Conservation (phyloP, 2,113 vertebrate genomes). For the Python bivittatus region DNA sequence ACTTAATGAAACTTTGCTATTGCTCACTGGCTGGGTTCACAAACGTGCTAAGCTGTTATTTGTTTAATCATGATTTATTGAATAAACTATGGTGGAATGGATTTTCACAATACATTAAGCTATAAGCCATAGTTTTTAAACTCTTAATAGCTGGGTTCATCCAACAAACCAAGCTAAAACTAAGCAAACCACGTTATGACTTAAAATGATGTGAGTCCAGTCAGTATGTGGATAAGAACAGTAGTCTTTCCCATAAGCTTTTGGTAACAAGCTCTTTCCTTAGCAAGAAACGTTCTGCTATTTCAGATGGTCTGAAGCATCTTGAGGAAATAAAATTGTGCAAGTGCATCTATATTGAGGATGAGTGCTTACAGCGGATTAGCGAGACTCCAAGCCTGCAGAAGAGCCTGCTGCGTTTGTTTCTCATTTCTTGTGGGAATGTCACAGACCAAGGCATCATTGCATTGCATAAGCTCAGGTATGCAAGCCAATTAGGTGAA, state of each 20-base stretch:
- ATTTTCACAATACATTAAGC: not conserved
- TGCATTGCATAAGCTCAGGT: constrained; percentile 85
- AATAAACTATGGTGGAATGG: not conserved
- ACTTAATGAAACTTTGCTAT: not conserved
- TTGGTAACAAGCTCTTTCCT: not conserved
- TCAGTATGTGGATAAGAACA: not conserved
- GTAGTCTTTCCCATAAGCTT: rapidly evolving
- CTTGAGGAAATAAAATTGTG: constrained; percentile 86
- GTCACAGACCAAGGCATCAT: constrained; percentile 88
- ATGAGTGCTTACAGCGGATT: constrained; percentile 86
- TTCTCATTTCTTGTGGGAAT: constrained; percentile 91
- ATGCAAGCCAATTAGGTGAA: constrained; percentile 1
- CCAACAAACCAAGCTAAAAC: not conserved
- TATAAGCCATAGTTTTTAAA: not conserved
- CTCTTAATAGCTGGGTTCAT: not conserved
- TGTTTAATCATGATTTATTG: too few relatives aligned
- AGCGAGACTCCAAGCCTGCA: constrained; percentile 82
- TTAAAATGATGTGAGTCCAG: not conserved
- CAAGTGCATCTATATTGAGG: constrained; percentile 92
- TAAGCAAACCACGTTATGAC: not conserved
- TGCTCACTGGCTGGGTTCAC: not conserved
- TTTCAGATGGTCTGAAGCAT: constrained; percentile 86
- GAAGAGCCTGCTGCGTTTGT: constrained; percentile 80
- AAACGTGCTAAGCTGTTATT: not conserved
- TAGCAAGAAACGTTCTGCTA: not conserved